These are phyloP conservation scores for Parazoanthus atlanticus DNA, from an alignment of 92 coral and sea anemone genomes.

Conservation along the genomic window DNA sequence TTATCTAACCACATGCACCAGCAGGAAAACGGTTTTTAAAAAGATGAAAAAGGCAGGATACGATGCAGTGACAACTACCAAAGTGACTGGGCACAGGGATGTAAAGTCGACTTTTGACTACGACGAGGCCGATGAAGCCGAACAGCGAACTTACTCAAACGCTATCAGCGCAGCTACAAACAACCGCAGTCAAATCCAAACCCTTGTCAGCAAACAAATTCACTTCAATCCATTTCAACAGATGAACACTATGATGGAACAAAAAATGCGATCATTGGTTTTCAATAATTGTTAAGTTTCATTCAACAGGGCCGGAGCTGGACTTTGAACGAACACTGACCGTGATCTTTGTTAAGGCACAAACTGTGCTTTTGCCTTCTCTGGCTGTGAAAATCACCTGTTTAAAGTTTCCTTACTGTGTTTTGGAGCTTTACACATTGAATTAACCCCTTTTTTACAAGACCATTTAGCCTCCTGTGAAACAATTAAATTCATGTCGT, in stretches of 20 bases:
- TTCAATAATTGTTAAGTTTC: neutral
- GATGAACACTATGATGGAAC: neutral
- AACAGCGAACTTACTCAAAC: neutral
- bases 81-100: slow-evolving; percentile 42
- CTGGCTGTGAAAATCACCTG: too few relatives aligned
- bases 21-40: slow-evolving; percentile 36
- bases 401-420: too few relatives aligned
- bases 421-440: too few relatives aligned
- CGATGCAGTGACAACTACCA: slow-evolving; percentile 19
- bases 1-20: too few relatives aligned
- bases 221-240: neutral
- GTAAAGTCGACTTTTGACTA: neutral
- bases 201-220: neutral
- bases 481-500: too few relatives aligned
- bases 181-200: slow-evolving; percentile 1
- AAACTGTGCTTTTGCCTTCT: too few relatives aligned
- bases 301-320: neutral
- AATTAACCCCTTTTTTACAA: too few relatives aligned
- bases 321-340: too few relatives aligned
- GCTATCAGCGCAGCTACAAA: neutral
- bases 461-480: too few relatives aligned
- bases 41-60: too few relatives aligned
- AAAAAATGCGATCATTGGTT: neutral
- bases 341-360: too few relatives aligned
- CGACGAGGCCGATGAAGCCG: neutral